Evolutionary conservation across 2,113 vertebrate genomes (phyloP).

Genomic region (Stigmatopora argus): DNA sequence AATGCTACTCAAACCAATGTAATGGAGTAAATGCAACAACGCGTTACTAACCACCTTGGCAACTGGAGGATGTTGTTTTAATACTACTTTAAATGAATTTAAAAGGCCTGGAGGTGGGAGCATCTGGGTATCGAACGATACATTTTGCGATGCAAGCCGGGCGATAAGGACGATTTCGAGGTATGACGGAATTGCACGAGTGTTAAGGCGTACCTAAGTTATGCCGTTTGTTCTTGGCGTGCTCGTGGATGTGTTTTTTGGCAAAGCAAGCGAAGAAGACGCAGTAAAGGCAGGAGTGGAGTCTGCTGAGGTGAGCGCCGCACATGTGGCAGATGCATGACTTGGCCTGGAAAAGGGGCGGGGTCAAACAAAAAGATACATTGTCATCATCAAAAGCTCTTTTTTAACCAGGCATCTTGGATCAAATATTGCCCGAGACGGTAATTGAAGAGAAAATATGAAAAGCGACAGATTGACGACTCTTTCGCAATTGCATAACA

Average conservation of each 20-base stretch:
- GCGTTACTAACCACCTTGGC: too few species aligned
- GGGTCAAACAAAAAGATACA: not conserved
- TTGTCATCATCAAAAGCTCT: not conserved
- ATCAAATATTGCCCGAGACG: not conserved
- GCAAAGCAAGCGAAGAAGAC: slow-evolving; percentile 98
- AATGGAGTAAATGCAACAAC: too few species aligned
- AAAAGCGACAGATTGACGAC: not conserved
- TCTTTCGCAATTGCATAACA: not conserved
- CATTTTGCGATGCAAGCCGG: too few species aligned
- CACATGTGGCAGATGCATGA: slow-evolving; percentile 71
- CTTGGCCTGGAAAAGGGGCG: slow-evolving; percentile 54
- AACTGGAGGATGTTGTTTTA: too few species aligned
- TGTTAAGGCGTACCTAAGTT: slow-evolving; percentile 81
- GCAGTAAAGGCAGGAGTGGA: slow-evolving; percentile 96
- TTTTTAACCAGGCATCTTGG: not conserved
- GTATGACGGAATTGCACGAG: not conserved
- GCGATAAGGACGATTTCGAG: too few species aligned
- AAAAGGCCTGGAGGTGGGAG: too few species aligned
- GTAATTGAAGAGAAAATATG: not conserved
- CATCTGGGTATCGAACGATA: too few species aligned
- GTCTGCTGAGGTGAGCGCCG: slow-evolving; percentile 81
- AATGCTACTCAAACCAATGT: too few species aligned
- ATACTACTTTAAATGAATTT: too few species aligned
- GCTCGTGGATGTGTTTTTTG: slow-evolving; percentile 98
- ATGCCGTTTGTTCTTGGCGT: slow-evolving; percentile 95